A percentile compares a stretch with the other conserved stretches of the same genome.
phyloP scores from a whole-genome alignment of 2,888 invertebrate genomes.

The Volucella inflata region DNA sequence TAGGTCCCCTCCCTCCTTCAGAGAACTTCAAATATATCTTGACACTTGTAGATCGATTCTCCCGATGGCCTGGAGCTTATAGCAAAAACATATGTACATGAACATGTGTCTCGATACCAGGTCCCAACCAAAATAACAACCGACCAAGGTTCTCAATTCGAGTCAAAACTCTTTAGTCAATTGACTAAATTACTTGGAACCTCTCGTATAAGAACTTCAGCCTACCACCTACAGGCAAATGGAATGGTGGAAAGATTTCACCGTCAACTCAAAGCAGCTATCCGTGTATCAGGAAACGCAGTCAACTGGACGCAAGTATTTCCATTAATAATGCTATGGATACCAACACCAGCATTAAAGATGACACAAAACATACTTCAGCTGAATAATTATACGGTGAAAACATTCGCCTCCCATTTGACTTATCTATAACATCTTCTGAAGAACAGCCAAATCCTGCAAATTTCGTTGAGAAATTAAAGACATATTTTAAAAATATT shows the following conservation, averaged over 20 bases:
- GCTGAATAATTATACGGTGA: slow-evolving; percentile 25
- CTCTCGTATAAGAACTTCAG: slow-evolving; percentile 12
- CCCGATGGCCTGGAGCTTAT: slow-evolving; percentile 32
- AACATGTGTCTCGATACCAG: slow-evolving; percentile 16
- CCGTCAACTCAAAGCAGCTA: slow-evolving; percentile 12
- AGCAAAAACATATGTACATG: slow-evolving; percentile 14
- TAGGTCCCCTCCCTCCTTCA: slow-evolving; percentile 48
- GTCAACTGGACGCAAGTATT: slow-evolving; percentile 6
- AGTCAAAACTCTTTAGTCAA: slow-evolving; percentile 1
- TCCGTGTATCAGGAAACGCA: slow-evolving; percentile 3
- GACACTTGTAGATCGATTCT: slow-evolving; percentile 44
- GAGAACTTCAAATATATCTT: slow-evolving; percentile 45
- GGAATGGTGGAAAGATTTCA: slow-evolving; percentile 36
- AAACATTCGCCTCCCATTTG: slow-evolving; percentile 5
- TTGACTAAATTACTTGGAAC: slow-evolving; percentile 11
- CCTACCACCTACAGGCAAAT: slow-evolving; percentile 22
- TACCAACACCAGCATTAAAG: slow-evolving; percentile 7
- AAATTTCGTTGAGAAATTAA: not conserved
- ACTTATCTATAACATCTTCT: not conserved
- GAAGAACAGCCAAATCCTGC: not conserved
- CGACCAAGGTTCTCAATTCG: slow-evolving; percentile 32
- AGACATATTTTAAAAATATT: not conserved
- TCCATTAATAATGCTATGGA: slow-evolving; percentile 22
- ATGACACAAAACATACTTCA: slow-evolving; percentile 26
- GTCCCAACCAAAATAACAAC: not conserved